Conservation (phyloP, 1,140 invertebrate species). For the Hycleus phaleratus region DNA sequence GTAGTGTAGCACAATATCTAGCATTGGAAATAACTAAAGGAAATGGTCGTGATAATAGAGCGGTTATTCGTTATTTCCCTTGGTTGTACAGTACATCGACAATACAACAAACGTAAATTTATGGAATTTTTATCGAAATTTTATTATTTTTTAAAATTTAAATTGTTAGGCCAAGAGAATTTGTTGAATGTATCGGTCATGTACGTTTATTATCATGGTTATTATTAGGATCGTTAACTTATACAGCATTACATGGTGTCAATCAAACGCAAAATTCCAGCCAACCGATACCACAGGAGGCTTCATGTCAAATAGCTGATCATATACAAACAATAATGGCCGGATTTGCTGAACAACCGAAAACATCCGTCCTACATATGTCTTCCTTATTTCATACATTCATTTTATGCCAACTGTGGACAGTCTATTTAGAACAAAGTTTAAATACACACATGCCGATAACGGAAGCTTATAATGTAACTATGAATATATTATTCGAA, state of each 20-base stretch:
- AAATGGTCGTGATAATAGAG: conserved; percentile 76
- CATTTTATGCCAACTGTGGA: conserved; percentile 89
- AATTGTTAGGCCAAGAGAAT: conserved; percentile 72
- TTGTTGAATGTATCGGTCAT: conserved; percentile 90
- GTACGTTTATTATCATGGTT: conserved; percentile 94
- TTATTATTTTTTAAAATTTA: conserved; percentile 14
- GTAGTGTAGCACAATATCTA: conserved; percentile 89
- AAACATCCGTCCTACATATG: conserved; percentile 86
- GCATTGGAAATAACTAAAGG: conserved; percentile 87
- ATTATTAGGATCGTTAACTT: conserved; percentile 85
- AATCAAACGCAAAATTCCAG: conserved; percentile 47
- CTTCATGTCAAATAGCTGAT: conserved; percentile 92
- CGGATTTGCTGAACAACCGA: conserved; percentile 94
- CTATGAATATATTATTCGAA: conserved; percentile 83
- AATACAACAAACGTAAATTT: conserved; percentile 71
- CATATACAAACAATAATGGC: conserved; percentile 92
- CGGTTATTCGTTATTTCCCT: conserved; percentile 77
- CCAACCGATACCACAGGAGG: conserved; percentile 91
- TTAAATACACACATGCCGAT: conserved; percentile 58
- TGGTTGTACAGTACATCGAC: conserved; percentile 86
- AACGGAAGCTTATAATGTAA: conserved; percentile 61
- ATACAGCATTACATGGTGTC: conserved; percentile 59
- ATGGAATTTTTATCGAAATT: background rate
- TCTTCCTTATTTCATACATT: conserved; percentile 79
- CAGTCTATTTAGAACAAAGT: conserved; percentile 91